These are phyloP conservation scores for Bembecia ichneumoniformis DNA, from an alignment of 2,888 invertebrate species.

Conservation along the genomic window DNA sequence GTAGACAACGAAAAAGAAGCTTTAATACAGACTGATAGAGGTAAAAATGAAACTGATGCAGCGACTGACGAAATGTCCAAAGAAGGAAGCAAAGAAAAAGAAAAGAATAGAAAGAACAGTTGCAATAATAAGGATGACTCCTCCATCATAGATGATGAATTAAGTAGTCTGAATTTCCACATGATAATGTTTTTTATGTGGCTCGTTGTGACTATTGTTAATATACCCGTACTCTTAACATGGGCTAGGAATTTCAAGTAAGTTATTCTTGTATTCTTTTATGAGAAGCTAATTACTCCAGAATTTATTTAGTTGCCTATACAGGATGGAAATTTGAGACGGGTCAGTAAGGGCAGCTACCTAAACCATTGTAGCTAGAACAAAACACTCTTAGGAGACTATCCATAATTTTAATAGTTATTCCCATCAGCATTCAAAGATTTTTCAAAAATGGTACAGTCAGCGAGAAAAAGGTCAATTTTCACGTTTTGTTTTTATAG, in stretches of 20 bases:
- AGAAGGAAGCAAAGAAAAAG: constrained; percentile 6
- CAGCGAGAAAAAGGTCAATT: too few species aligned
- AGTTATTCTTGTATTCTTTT: constrained; percentile 22
- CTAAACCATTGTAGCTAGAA: too few species aligned
- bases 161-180: constrained; percentile 78
- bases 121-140: constrained; percentile 2
- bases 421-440: too few species aligned
- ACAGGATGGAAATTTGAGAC: too few species aligned
- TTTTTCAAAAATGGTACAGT: too few species aligned
- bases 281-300: too few species aligned
- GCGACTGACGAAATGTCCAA: constrained; percentile 3
- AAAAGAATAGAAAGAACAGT: constrained; percentile 1
- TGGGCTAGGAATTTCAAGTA: constrained; percentile 88
- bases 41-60: neutral
- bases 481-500: too few species aligned
- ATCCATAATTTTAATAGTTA: too few species aligned
- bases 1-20: neutral
- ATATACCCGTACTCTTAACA: constrained; percentile 80
- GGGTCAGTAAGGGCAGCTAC: too few species aligned
- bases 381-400: too few species aligned
- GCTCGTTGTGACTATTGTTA: constrained; percentile 75
- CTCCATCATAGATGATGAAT: constrained; percentile 17
- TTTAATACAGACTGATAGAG: neutral
- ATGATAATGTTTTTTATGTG: constrained; percentile 80
- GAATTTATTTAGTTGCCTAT: too few species aligned